A percentile compares a stretch with the other conserved stretches of the same genome.
Conservation (phyloP, 2,888 invertebrate species). For the Ligdia adustata region DNA sequence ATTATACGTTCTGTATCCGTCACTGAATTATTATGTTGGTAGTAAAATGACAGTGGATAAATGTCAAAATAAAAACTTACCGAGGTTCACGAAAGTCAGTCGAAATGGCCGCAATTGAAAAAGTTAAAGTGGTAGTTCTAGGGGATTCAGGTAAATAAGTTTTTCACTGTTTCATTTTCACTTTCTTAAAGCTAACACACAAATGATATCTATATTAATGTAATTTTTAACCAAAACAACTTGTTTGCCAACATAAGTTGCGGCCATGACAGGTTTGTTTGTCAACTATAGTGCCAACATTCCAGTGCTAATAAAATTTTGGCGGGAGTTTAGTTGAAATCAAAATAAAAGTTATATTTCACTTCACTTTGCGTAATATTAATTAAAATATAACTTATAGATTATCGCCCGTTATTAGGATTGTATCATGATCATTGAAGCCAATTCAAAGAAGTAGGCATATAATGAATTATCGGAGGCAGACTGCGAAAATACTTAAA, state of each 20-base stretch:
- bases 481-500: no score
- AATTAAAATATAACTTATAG: no score
- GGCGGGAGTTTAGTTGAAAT: no score
- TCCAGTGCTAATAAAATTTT: conserved; percentile 30
- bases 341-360: no score
- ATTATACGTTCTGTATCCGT: no score
- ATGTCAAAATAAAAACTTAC: conserved; percentile 66
- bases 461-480: no score
- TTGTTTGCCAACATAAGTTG: conserved; percentile 59
- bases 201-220: conserved; percentile 4
- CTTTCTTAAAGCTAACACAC: conserved; percentile 35
- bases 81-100: conserved; percentile 45
- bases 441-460: no score
- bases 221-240: conserved; percentile 27
- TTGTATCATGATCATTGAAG: no score
- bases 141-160: conserved; percentile 92
- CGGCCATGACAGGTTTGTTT: conserved; percentile 65
- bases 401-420: no score
- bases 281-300: conserved; percentile 53
- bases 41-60: no score
- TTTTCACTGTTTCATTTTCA: conserved; percentile 43
- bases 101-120: conserved; percentile 92
- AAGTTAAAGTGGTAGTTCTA: conserved; percentile 95
- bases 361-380: no score
- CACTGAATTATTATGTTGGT: no score